Percentiles rank a stretch among this genome's conserved stretches.
These are phyloP conservation scores for Caenorhabditis brenneri DNA, from an alignment of 1,140 invertebrate species.

Conservation along the genomic window DNA sequence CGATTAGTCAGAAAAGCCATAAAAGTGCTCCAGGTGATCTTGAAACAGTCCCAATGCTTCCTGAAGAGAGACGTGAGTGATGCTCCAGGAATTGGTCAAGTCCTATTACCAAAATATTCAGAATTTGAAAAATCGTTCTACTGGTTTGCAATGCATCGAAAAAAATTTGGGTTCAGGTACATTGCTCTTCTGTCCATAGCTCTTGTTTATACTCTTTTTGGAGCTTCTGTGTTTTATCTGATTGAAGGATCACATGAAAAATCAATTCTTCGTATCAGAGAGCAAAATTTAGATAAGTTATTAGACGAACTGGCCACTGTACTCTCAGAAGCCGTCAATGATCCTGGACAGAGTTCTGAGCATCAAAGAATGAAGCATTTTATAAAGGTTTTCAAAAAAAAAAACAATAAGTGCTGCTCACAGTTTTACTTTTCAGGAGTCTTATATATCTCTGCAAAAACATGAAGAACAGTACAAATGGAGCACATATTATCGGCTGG, in stretches of 20 bases:
- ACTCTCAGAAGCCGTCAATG: conserved; percentile 21
- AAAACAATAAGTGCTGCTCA: too few relatives aligned
- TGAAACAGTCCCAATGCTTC: background rate
- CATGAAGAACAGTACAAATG: conserved; percentile 41
- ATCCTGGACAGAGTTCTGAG: conserved; percentile 15
- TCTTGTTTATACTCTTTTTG: background rate
- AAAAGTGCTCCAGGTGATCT: background rate
- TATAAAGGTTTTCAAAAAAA: background rate
- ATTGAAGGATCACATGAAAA: background rate
- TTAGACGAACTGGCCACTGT: background rate
- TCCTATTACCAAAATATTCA: background rate
- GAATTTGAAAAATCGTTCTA: conserved; percentile 21
- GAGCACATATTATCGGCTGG: conserved; percentile 40
- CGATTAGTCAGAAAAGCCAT: background rate
- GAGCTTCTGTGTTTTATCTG: conserved; percentile 10
- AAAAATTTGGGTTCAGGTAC: conserved; percentile 5
- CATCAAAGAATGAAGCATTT: conserved; percentile 20
- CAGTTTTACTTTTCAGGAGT: too few relatives aligned
- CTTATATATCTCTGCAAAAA: conserved; percentile 27
- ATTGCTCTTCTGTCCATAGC: background rate
- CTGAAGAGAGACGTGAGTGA: background rate
- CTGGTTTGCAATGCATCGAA: conserved; percentile 29
- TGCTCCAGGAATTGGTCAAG: background rate
- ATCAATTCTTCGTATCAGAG: background rate
- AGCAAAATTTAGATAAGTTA: background rate